Base-by-base conservation (phyloP, 1,140 invertebrate species). In the Maconellicoccus hirsutus region DNA sequence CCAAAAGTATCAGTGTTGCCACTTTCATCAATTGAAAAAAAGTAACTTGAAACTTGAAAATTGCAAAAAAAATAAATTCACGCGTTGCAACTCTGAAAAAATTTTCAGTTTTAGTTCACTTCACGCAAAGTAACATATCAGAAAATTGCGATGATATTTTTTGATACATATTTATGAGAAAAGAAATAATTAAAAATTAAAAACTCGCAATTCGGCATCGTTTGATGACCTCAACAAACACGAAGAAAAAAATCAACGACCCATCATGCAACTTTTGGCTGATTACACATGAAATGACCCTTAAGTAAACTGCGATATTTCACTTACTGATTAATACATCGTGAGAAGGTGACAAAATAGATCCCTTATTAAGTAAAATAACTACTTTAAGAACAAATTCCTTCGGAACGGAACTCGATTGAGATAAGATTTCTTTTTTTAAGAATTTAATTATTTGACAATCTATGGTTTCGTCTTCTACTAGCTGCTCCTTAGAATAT, bases 281-380 rank as follows among this genome's bases (percentile, higher is more conserved):
- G 6, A 52, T 14, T 61, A 71, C 22, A 22, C 12, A 61, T 6
- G 66, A 14, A 8, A 71, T 70, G 63, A 23, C 14, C n/a, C n/a
- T n/a, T n/a, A n/a, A n/a, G n/a, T n/a, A n/a, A n/a, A n/a, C n/a
- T n/a, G n/a, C n/a, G n/a, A n/a, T n/a, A n/a, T n/a, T n/a, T n/a
- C n/a, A n/a, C 71, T 72, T 78, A 82, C 81, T 83, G 73, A 83
- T 83, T 78, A 83, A 85, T 12, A 77, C 75, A 19, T 79, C 33
- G 66, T 74, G 78, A 66, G 85, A 85, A 1, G 90, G 88, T 0
- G 90, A 90, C 81, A 96, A 92, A 77, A 97, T 93, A 14, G 95
- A 96, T 0, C 94, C 96, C 77, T 89, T 89, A 79, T 97, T 96
- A 22, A 98, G 83, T 42, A 98, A 84, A 75, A 92, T 87, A 71